Percentiles rank a stretch among this genome's conserved stretches.
These are phyloP conservation scores for Dione vanillae DNA, from an alignment of 2,888 invertebrate species.

Conservation along the genomic window DNA sequence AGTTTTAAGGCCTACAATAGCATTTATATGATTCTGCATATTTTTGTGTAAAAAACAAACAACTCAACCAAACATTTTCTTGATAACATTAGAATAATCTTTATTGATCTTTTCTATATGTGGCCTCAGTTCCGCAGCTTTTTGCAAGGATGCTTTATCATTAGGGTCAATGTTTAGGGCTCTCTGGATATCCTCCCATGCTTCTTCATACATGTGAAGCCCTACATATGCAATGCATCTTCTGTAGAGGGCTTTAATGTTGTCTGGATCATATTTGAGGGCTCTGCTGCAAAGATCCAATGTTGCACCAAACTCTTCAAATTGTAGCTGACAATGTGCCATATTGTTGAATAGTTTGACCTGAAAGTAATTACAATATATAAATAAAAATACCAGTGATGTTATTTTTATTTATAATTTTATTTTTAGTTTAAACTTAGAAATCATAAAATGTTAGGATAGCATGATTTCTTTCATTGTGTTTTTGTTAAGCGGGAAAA, in stretches of 20 bases:
- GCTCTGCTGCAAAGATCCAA: slow-evolving; percentile 90
- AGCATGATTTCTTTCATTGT: neutral
- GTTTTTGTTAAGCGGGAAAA: neutral
- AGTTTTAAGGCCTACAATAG: slow-evolving; percentile 1
- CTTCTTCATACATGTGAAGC: slow-evolving; percentile 87
- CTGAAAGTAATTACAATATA: slow-evolving; percentile 57
- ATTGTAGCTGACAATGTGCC: slow-evolving; percentile 91
- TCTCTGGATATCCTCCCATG: slow-evolving; percentile 83
- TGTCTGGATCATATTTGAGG: slow-evolving; percentile 89
- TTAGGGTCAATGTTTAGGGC: slow-evolving; percentile 85
- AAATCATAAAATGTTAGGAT: neutral
- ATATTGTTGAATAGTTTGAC: slow-evolving; percentile 91
- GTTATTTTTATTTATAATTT: too few species aligned
- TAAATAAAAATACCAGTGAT: too few species aligned
- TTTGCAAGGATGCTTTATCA: slow-evolving; percentile 86
- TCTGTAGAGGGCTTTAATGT: slow-evolving; percentile 95
- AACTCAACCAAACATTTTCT: slow-evolving; percentile 79
- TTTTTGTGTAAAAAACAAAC: neutral
- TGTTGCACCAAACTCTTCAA: slow-evolving; percentile 86
- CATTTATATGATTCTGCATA: neutral
- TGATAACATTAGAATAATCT: slow-evolving; percentile 84
- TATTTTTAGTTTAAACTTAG: neutral
- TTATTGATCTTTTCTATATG: slow-evolving; percentile 85
- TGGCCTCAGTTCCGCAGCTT: slow-evolving; percentile 82
- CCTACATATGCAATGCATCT: slow-evolving; percentile 89